Conservation (phyloP, 2,888 invertebrate genomes). For the Atherix ibis region DNA sequence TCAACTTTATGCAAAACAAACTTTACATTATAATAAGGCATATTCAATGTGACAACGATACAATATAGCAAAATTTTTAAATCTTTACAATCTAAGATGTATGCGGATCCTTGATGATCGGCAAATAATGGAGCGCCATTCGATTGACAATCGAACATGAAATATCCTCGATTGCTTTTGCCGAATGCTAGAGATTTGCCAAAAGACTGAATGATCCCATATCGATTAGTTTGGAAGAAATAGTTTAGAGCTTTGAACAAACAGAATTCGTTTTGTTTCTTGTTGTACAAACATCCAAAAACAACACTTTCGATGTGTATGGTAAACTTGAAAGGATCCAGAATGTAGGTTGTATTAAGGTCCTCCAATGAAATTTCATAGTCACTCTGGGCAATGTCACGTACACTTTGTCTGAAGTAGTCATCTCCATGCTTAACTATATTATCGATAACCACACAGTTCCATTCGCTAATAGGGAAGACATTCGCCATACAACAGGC, state of each 20-base stretch:
- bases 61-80: conserved; percentile 46
- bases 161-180: conserved; percentile 38
- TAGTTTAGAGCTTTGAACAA: conserved; percentile 43
- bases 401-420: conserved; percentile 38
- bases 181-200: conserved; percentile 40
- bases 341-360: conserved; percentile 36
- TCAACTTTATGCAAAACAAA: conserved; percentile 33
- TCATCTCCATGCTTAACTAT: conserved; percentile 42
- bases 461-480: conserved; percentile 47
- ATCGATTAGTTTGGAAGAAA: conserved; percentile 39
- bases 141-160: conserved; percentile 51
- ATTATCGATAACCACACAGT: conserved; percentile 42
- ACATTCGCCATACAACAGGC: conserved; percentile 41
- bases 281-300: conserved; percentile 46
- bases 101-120: conserved; percentile 41
- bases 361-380: conserved; percentile 43
- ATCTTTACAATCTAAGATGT: conserved; percentile 42
- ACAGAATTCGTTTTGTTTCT: conserved; percentile 40
- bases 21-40: conserved; percentile 38
- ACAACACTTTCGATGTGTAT: conserved; percentile 40
- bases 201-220: conserved; percentile 41
- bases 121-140: conserved; percentile 43
- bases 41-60: conserved; percentile 43
- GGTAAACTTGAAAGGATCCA: conserved; percentile 39
- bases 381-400: conserved; percentile 35